Percentiles rank a stretch among this genome's conserved stretches.
These are phyloP conservation scores for Pogonocichla stellata DNA, from an alignment of 2,113 vertebrate genomes.

Conservation along the genomic window DNA sequence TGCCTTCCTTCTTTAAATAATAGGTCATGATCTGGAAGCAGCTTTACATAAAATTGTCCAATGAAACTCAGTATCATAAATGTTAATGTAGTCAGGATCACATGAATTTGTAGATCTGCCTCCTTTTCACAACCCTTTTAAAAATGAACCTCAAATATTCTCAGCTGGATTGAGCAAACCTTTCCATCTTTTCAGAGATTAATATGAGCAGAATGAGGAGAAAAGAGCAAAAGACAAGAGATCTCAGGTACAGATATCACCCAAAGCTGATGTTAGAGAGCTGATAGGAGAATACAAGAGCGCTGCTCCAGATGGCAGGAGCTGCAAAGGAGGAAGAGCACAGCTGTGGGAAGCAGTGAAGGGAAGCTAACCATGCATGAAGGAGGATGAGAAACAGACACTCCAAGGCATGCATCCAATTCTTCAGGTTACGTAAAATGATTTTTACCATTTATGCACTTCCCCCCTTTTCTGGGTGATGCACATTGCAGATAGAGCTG, in stretches of 20 bases:
- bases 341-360: fast-evolving
- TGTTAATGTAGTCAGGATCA: not conserved
- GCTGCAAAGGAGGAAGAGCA: not conserved
- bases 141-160: not conserved
- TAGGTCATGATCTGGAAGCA: not conserved
- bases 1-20: not conserved
- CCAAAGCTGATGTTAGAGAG: not conserved
- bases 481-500: not conserved
- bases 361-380: not conserved
- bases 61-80: not conserved
- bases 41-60: not conserved
- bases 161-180: not conserved
- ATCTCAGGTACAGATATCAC: not conserved
- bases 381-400: not conserved
- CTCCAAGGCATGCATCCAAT: not conserved
- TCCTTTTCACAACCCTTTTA: not conserved
- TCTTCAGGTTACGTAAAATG: not conserved
- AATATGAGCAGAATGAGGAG: not conserved
- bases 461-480: not conserved
- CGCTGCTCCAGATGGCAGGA: not conserved
- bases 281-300: not conserved
- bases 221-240: not conserved
- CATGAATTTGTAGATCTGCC: not conserved
- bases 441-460: not conserved
- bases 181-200: not conserved